Evolutionary conservation across 2,797 vertebrate genomes (phyloP).

Genomic region (Babyrousa celebensis): DNA sequence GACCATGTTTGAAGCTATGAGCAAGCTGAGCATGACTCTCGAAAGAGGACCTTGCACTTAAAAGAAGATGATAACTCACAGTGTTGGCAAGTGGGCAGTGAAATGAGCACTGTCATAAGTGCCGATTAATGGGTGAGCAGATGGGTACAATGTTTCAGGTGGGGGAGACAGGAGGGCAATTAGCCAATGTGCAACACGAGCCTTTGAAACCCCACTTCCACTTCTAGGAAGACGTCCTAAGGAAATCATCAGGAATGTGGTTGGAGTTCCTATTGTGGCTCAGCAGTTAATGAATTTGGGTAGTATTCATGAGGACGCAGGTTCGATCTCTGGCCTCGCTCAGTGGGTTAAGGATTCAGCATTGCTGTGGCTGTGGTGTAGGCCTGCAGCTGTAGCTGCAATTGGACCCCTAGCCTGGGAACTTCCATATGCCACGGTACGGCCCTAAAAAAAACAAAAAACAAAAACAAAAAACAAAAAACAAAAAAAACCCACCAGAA

Average conservation of each 20-base stretch:
- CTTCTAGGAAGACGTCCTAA: not conserved
- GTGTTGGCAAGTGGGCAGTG: slow-evolving; percentile 4
- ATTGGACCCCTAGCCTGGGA: no score
- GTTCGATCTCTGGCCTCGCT: no score
- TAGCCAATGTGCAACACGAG: not conserved
- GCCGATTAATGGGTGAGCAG: not conserved
- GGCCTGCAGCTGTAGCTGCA: no score
- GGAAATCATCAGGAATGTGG: not conserved
- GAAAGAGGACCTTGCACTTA: slow-evolving; percentile 27
- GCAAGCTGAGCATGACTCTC: not conserved
- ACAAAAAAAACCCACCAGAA: no score
- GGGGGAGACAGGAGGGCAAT: not conserved
- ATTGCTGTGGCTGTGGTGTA: no score
- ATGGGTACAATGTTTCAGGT: not conserved
- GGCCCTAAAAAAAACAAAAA: no score
- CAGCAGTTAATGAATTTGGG: no score
- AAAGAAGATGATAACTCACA: slow-evolving; percentile 36
- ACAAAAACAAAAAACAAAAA: no score
- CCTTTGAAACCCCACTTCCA: not conserved
- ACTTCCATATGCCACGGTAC: no score
- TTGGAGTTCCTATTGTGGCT: no score
- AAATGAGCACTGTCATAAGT: not conserved
- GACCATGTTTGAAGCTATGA: not conserved
- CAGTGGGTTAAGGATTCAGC: no score
- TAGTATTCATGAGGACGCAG: no score